Evolutionary conservation across 2,797 vertebrate genomes (phyloP).

Genomic region (Pseudomugil gertrudae): DNA sequence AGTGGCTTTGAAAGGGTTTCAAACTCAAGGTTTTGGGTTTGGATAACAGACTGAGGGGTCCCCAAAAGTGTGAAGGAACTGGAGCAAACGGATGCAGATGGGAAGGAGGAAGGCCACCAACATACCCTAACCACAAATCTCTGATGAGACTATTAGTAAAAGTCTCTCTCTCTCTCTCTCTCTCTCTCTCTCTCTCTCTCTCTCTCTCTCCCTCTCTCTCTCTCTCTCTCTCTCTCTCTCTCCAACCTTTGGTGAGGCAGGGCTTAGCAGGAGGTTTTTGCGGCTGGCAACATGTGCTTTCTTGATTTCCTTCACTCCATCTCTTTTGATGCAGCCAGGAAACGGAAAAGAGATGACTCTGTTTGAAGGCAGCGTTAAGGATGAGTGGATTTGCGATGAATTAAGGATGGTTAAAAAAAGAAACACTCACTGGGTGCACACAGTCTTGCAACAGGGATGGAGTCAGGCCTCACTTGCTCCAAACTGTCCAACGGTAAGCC

Average conservation of each 20-base stretch:
- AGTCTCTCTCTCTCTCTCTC: conserved; percentile 9
- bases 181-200: conserved; percentile 15
- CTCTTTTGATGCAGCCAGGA: conserved; percentile 48
- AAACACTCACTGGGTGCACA: conserved; percentile 35
- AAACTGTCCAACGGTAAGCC: conserved; percentile 46
- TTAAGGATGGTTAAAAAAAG: conserved; percentile 60
- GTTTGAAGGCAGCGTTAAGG: conserved; percentile 44
- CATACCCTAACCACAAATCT: conserved; percentile 40
- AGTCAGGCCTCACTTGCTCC: conserved; percentile 27
- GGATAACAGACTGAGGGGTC: conserved; percentile 38
- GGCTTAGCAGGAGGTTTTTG: conserved; percentile 37
- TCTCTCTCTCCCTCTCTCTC: neutral
- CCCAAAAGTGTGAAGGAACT: conserved; percentile 51
- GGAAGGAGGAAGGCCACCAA: conserved; percentile 27
- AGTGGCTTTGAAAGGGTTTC: conserved; percentile 63
- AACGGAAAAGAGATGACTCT: conserved; percentile 55
- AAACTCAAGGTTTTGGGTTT: conserved; percentile 42
- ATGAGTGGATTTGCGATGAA: conserved; percentile 58
- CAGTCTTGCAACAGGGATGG: conserved; percentile 27
- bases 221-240: conserved; percentile 14
- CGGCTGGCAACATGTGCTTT: conserved; percentile 49
- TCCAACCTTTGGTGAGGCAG: conserved; percentile 21
- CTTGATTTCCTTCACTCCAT: conserved; percentile 49
- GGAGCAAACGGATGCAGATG: conserved; percentile 14
- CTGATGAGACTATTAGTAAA: conserved; percentile 39